These are phyloP conservation scores for Stenodema calcarata DNA, from an alignment of 2,888 invertebrate genomes.

Conservation along the genomic window DNA sequence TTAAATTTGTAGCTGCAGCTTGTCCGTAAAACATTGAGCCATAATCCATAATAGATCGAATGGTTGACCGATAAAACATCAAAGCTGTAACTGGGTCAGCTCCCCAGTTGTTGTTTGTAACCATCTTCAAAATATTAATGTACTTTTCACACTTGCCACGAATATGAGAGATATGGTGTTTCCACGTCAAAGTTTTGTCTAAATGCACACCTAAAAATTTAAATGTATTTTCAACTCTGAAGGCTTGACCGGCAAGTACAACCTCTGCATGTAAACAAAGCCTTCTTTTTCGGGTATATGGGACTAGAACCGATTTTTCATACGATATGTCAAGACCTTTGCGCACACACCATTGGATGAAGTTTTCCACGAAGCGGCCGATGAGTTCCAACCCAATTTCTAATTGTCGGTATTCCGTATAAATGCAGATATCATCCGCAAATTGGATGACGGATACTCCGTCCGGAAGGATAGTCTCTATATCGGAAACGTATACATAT, in stretches of 20 bases:
- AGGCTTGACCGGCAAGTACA: neutral
- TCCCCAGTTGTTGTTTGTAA: too few relatives aligned
- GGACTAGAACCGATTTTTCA: neutral
- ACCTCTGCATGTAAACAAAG: neutral
- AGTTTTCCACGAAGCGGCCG: neutral
- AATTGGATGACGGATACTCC: neutral
- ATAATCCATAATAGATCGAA: neutral
- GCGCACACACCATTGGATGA: neutral
- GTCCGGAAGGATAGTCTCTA: neutral
- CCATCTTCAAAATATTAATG: too few relatives aligned
- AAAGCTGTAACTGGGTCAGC: neutral
- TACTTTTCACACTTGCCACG: neutral
- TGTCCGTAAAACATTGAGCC: too few relatives aligned
- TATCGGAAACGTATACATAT: neutral
- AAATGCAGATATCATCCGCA: neutral
- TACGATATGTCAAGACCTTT: neutral
- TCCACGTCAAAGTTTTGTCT: neutral
- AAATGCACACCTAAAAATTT: neutral
- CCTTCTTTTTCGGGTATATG: neutral
- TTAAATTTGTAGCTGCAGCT: too few relatives aligned
- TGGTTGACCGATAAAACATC: neutral
- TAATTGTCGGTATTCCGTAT: neutral
- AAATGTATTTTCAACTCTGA: neutral
- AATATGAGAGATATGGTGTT: too few relatives aligned
- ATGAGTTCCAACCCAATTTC: neutral